phyloP scores from a whole-genome alignment of 2,888 invertebrate species.

The Bellardia pandia region DNA sequence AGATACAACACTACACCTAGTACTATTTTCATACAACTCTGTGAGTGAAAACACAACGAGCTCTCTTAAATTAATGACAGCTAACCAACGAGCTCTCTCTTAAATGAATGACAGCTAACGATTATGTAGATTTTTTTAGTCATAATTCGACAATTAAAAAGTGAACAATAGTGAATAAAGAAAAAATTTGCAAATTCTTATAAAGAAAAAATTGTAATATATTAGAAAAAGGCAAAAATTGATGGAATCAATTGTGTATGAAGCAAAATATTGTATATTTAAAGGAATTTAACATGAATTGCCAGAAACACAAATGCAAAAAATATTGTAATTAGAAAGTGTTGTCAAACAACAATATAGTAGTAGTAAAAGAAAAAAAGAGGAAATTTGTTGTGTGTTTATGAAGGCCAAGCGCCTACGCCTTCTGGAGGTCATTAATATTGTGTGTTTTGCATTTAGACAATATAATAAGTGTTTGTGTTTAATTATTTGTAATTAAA shows the following conservation, averaged over 20 bases:
- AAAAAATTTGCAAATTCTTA: slow-evolving; percentile 39
- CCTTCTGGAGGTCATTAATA: slow-evolving; percentile 68
- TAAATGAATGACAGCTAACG: slow-evolving; percentile 34
- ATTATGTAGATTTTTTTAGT: slow-evolving; percentile 57
- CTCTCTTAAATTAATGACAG: slow-evolving; percentile 55
- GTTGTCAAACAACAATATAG: slow-evolving; percentile 21
- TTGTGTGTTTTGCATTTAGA: slow-evolving; percentile 60
- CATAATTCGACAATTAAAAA: slow-evolving; percentile 65
- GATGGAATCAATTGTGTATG: background rate
- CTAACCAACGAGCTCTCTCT: slow-evolving; percentile 32
- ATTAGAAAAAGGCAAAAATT: background rate
- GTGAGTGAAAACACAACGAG: background rate
- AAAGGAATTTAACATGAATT: slow-evolving; percentile 31
- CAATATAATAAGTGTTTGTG: slow-evolving; percentile 35
- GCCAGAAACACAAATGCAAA: slow-evolving; percentile 15
- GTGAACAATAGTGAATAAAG: slow-evolving; percentile 59
- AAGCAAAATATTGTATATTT: background rate
- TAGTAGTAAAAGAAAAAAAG: slow-evolving; percentile 20
- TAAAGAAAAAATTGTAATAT: slow-evolving; percentile 37
- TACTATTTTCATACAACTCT: slow-evolving; percentile 40
- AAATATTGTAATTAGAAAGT: slow-evolving; percentile 46
- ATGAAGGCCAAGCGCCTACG: slow-evolving; percentile 72
- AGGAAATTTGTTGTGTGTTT: slow-evolving; percentile 57
- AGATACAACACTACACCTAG: no score
- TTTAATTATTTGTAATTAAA: slow-evolving; percentile 38